Evolutionary conservation across 2,113 vertebrate genomes (phyloP).

Genomic region (Tamias sibiricus): DNA sequence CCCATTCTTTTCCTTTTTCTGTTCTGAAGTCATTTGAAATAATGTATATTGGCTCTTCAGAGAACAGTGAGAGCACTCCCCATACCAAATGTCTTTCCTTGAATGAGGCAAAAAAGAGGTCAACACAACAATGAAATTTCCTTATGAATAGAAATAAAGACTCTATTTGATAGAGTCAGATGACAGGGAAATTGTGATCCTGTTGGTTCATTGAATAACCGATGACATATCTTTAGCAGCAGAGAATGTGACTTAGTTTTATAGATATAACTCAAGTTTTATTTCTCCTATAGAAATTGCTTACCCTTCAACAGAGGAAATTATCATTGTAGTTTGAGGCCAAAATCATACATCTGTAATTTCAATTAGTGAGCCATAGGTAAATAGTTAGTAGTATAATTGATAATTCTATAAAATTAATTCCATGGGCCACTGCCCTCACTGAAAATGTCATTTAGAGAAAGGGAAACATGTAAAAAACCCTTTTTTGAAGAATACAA

Average conservation of each 20-base stretch:
- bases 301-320: background rate
- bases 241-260: conserved; percentile 13
- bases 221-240: background rate
- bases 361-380: background rate
- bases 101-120: background rate
- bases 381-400: background rate
- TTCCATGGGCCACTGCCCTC: background rate
- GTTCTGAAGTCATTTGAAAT: conserved; percentile 48
- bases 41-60: background rate
- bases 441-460: background rate
- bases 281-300: background rate
- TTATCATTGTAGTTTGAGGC: background rate
- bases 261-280: background rate
- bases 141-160: background rate
- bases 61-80: background rate
- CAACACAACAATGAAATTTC: background rate
- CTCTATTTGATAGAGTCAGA: background rate
- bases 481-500: background rate
- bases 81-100: background rate
- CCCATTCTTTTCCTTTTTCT: background rate
- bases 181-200: background rate
- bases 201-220: background rate
- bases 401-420: conserved; percentile 56
- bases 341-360: background rate
- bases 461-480: background rate